A percentile compares a stretch with the other conserved stretches of the same genome.
Evolutionary conservation across 2,797 vertebrate species (phyloP).

Genomic region (Sebastes cheni): DNA sequence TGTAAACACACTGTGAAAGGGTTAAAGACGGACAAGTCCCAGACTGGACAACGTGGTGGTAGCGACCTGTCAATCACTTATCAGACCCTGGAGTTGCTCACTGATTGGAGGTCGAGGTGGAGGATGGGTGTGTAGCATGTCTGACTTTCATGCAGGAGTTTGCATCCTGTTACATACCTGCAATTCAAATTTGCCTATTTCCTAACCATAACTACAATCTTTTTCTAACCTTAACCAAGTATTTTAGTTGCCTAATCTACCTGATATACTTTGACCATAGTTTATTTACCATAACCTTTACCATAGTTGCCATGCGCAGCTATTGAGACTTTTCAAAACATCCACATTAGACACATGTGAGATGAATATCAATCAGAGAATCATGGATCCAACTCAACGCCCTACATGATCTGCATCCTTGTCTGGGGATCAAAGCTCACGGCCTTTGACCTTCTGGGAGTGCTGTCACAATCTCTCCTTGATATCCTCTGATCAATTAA

Average conservation of each 20-base stretch:
- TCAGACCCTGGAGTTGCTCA: too few relatives aligned
- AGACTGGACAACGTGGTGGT: too few relatives aligned
- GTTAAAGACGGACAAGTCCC: too few relatives aligned
- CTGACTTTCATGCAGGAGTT: neutral
- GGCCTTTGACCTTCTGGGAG: constrained; percentile 26
- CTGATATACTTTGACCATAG: neutral
- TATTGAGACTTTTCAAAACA: neutral
- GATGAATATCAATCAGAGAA: neutral
- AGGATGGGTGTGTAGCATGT: neutral
- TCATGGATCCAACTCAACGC: neutral
- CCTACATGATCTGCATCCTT: constrained; percentile 18
- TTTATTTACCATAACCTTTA: neutral
- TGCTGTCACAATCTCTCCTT: constrained; percentile 52
- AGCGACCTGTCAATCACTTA: too few relatives aligned
- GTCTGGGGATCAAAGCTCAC: constrained; percentile 24
- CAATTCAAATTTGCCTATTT: neutral
- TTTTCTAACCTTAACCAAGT: neutral
- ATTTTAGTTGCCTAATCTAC: neutral
- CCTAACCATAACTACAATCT: neutral
- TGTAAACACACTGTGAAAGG: too few relatives aligned
- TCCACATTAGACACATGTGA: neutral
- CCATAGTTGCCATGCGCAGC: neutral
- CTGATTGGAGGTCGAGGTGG: neutral
- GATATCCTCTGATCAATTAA: constrained; percentile 57
- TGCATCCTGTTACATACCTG: neutral